A percentile compares a stretch with the other conserved stretches of the same genome.
Conservation (phyloP, 2,113 vertebrate genomes). For the Dasyurus viverrinus region DNA sequence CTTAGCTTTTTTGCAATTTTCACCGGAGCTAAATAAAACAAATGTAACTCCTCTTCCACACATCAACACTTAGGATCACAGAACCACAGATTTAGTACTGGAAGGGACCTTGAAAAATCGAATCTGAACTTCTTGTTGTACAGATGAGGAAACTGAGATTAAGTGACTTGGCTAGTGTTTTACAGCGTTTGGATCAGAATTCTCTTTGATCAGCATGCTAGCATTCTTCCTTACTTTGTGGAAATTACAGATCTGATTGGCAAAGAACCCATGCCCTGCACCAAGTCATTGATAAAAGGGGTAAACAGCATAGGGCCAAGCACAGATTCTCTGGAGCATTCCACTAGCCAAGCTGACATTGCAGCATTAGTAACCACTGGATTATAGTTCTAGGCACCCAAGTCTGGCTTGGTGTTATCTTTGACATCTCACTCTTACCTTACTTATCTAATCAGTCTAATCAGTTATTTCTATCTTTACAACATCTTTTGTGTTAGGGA, state of each 20-base stretch:
- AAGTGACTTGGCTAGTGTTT: background rate
- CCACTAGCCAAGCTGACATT: background rate
- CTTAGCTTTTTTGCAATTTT: background rate
- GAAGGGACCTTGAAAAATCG: background rate
- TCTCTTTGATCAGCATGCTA: background rate
- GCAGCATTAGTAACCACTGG: background rate
- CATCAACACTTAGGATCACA: background rate
- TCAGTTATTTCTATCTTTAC: background rate
- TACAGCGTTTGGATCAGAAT: background rate
- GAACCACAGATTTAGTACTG: background rate
- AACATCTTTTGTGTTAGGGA: no score
- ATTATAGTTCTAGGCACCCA: background rate
- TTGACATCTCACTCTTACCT: background rate
- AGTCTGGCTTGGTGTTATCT: background rate
- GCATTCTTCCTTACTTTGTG: background rate
- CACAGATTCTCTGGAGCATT: no score
- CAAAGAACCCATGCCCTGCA: background rate
- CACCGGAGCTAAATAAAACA: background rate
- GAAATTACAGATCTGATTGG: background rate
- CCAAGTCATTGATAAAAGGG: background rate
- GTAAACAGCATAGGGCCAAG: no score
- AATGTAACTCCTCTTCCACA: background rate
- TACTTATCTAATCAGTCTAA: background rate
- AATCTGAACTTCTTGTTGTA: background rate
- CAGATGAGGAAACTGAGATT: background rate